phyloP scores from a whole-genome alignment of 2,888 invertebrate genomes.

The Protula sp. region DNA sequence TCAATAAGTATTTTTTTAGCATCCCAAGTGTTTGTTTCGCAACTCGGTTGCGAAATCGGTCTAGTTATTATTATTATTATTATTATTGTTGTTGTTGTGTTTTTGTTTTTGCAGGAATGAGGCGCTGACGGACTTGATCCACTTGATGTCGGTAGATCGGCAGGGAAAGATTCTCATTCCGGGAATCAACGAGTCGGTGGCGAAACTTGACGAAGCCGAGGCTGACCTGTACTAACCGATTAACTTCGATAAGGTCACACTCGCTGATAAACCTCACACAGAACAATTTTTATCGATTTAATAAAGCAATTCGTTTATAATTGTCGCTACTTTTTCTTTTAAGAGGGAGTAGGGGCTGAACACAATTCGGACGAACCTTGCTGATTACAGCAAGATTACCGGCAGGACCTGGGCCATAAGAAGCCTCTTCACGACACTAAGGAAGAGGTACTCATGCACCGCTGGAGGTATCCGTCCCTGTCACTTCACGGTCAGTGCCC shows the following conservation, averaged over 20 bases:
- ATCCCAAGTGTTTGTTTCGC: too few relatives aligned
- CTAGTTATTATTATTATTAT: not conserved
- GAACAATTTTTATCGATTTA: too few relatives aligned
- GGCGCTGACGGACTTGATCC: constrained; percentile 71
- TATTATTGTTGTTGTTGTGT: too few relatives aligned
- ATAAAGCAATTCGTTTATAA: too few relatives aligned
- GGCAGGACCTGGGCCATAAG: constrained; percentile 64
- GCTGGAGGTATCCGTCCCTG: constrained; percentile 90
- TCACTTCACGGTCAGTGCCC: constrained; percentile 80
- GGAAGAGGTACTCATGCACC: constrained; percentile 82
- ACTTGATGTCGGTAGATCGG: constrained; percentile 77
- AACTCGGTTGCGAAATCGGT: too few relatives aligned
- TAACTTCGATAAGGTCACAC: constrained; percentile 74
- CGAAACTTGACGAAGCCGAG: constrained; percentile 63
- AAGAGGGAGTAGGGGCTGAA: too few relatives aligned
- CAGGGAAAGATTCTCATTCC: constrained; percentile 81
- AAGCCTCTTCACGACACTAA: constrained; percentile 70
- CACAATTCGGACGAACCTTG: too few relatives aligned
- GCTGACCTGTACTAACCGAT: constrained; percentile 69
- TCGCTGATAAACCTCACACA: too few relatives aligned
- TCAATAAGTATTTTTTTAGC: too few relatives aligned
- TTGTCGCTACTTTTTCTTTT: too few relatives aligned
- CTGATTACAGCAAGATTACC: constrained; percentile 62
- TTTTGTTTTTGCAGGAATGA: constrained; percentile 61
- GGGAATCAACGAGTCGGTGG: constrained; percentile 76